Percentiles rank a stretch among this genome's conserved stretches.
Evolutionary conservation across 2,113 vertebrate species (phyloP).

Genomic region (Xiphias gladius): DNA sequence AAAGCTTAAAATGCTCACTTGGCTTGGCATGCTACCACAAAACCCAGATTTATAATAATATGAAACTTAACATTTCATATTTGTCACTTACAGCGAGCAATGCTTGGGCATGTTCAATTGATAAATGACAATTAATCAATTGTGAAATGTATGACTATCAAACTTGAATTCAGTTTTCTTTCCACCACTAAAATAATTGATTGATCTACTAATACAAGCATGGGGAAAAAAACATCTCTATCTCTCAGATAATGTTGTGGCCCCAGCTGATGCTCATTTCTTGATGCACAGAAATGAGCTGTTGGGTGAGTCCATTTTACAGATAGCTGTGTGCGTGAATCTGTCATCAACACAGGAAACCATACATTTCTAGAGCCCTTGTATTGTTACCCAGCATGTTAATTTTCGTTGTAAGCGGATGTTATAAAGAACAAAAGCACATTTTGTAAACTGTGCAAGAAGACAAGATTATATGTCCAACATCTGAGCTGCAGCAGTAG

Average conservation of each 20-base stretch:
- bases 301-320: conserved; percentile 5
- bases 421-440: not conserved
- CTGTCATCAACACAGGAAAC: conserved; percentile 37
- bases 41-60: not conserved
- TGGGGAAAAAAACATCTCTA: not conserved
- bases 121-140: not conserved
- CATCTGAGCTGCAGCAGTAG: conserved; percentile 3
- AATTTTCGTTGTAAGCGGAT: not conserved
- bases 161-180: not conserved
- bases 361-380: conserved; percentile 14
- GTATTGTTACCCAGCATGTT: not conserved
- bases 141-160: not conserved
- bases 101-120: not conserved
- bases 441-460: not conserved
- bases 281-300: not conserved
- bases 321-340: not conserved
- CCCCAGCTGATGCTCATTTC: not conserved
- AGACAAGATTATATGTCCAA: conserved; percentile 9
- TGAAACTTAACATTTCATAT: not conserved
- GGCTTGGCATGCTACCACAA: not conserved
- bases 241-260: not conserved
- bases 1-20: not conserved
- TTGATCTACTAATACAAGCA: not conserved
- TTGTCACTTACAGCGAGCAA: not conserved
- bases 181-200: not conserved